Conservation (phyloP, 2,888 invertebrate genomes). For the Podotricha telesiphe region DNA sequence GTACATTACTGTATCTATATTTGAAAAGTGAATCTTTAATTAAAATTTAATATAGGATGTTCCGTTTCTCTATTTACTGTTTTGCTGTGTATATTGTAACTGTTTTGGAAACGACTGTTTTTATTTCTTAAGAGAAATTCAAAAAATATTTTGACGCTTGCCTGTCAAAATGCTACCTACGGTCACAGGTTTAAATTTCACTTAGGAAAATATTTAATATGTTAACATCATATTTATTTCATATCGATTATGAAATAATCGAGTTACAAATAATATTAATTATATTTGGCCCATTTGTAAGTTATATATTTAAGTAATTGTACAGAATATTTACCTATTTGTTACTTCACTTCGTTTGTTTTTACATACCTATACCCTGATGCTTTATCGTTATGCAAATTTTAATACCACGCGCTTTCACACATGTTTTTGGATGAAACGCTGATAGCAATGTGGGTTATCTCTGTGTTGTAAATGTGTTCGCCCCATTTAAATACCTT, state of each 20-base stretch:
- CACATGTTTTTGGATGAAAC: slow-evolving; percentile 60
- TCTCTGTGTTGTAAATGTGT: slow-evolving; percentile 54
- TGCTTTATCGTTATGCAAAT: slow-evolving; percentile 64
- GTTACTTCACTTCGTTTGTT: not conserved
- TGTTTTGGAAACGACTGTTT: too few relatives aligned
- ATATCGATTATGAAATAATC: too few relatives aligned
- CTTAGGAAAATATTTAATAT: too few relatives aligned
- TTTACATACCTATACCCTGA: slow-evolving; percentile 1
- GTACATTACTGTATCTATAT: slow-evolving; percentile 6
- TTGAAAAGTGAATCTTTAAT: not conserved
- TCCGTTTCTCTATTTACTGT: not conserved
- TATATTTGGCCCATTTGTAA: not conserved
- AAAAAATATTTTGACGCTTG: too few relatives aligned
- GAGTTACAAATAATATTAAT: not conserved
- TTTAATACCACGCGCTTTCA: slow-evolving; percentile 63
- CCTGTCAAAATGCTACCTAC: too few relatives aligned
- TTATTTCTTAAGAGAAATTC: too few relatives aligned
- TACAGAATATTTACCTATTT: not conserved
- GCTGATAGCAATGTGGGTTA: slow-evolving; percentile 73
- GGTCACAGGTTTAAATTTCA: too few relatives aligned
- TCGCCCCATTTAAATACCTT: slow-evolving; percentile 23
- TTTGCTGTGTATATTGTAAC: not conserved
- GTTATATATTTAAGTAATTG: not conserved
- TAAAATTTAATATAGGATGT: not conserved
- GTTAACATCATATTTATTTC: too few relatives aligned